Percentiles rank a stretch among this genome's conserved stretches.
phyloP scores from a whole-genome alignment of 2,113 vertebrate species.

The Bagarius yarrelli region DNA sequence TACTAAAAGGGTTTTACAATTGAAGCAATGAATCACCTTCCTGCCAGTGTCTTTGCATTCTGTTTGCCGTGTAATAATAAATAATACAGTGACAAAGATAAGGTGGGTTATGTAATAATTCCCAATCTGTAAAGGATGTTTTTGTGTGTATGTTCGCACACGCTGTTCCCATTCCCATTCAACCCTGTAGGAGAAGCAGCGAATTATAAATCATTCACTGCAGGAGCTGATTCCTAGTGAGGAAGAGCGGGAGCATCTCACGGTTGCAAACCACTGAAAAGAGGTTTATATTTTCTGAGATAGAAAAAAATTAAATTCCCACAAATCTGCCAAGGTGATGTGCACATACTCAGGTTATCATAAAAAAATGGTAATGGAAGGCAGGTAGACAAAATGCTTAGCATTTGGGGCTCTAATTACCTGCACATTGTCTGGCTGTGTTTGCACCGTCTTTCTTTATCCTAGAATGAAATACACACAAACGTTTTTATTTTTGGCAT shows the following conservation, averaged over 20 bases:
- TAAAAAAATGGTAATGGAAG: not conserved
- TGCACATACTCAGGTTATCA: not conserved
- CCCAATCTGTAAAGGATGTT: constrained; percentile 8
- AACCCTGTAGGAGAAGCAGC: constrained; percentile 8
- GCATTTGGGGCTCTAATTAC: not conserved
- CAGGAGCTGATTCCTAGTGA: not conserved
- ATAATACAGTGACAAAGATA: constrained; percentile 21
- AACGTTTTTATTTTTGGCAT: not conserved
- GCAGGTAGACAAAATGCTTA: not conserved
- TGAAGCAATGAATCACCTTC: not conserved
- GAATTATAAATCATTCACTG: constrained; percentile 27
- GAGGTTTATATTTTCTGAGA: not conserved
- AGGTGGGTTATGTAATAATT: constrained; percentile 40
- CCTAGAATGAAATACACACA: not conserved
- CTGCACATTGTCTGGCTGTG: not conserved
- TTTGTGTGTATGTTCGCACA: constrained; percentile 23
- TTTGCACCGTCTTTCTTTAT: not conserved
- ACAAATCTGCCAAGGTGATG: not conserved
- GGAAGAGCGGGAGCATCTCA: not conserved
- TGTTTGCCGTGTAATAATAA: constrained; percentile 1
- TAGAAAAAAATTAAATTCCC: not conserved
- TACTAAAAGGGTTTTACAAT: not conserved
- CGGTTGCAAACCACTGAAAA: not conserved
- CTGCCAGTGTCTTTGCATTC: not conserved
- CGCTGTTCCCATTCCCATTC: constrained; percentile 1